Conservation (phyloP, 2,113 vertebrate species). For the Dascyllus trimaculatus region DNA sequence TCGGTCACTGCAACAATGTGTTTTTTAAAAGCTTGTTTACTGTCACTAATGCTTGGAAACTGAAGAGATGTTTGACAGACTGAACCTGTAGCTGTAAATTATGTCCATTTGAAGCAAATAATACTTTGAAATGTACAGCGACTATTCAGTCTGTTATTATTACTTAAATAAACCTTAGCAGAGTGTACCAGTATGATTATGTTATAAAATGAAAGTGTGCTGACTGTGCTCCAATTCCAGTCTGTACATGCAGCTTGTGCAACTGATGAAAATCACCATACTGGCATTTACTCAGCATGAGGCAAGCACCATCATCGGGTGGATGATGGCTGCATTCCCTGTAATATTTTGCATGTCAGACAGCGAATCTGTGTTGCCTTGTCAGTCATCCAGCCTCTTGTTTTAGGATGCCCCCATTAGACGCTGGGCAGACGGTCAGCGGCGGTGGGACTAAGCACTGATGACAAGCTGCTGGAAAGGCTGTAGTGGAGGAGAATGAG, state of each 20-base stretch:
- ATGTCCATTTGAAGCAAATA: background rate
- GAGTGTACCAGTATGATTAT: constrained; percentile 11
- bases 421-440: constrained; percentile 56
- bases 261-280: constrained; percentile 44
- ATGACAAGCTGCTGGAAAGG: constrained; percentile 78
- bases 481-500: constrained; percentile 52
- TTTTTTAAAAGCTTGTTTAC: background rate
- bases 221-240: constrained; percentile 51
- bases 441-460: constrained; percentile 56
- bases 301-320: constrained; percentile 21
- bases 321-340: constrained; percentile 17
- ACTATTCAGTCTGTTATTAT: background rate
- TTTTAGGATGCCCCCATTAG: constrained; percentile 59
- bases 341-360: constrained; percentile 49
- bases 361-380: constrained; percentile 57
- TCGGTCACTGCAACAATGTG: background rate
- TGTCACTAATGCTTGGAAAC: background rate
- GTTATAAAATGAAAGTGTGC: constrained; percentile 37
- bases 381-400: constrained; percentile 68
- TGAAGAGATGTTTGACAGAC: constrained; percentile 3
- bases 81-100: background rate
- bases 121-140: background rate
- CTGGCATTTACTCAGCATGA: constrained; percentile 41
- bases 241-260: constrained; percentile 54
- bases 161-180: constrained; percentile 6